Base-by-base conservation (phyloP, 2,888 invertebrate genomes). In the Chelonus formosanus region DNA sequence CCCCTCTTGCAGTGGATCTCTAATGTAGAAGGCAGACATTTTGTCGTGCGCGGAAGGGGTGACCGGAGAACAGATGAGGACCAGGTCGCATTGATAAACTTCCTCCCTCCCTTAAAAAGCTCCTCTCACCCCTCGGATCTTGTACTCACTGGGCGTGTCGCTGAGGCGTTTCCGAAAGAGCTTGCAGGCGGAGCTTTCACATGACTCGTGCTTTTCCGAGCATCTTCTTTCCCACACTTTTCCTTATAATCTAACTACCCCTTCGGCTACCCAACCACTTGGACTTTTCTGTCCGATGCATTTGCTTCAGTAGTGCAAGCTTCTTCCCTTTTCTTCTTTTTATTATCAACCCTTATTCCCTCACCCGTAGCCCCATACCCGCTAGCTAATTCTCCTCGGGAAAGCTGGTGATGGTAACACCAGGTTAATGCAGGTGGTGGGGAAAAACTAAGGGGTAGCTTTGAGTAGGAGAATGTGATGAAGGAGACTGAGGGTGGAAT, bases 101-200 rank as follows among this genome's bases (percentile, higher is more conserved):
- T 52, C 31, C 44, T 58, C 52, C 57, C 62, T 47, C 36, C 63
- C 62, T 55, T 32, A 40, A 44, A 7, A 47, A 36, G 31, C 8
- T 54, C 40, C 45, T 59, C 52, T 54, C 56, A 63, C 43, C 44
- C 40, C 8, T 35, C 6, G 48, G 52, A 60, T 55, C 65, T 56
- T 47, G 6, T 36, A 10, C 62, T 43, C 44, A 43, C 32, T 45
- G 78, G 82, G 82, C 80, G 81, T 80, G 79, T 72, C 74, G 54
- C 64, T 65, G 68, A 74, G 76, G 76, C 76, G 77, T 74, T 71
- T 70, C 69, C 69, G 48, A 48, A 57, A 58, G 75, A 78, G 80
- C 80, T 82, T 82, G 78, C 81, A 74, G 82, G 82, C 81, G 82
- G 82, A 78, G 81, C 80, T 76, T 78, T 75, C 64, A 45, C 70